Base-by-base conservation (phyloP, 2,113 vertebrate genomes). In the Mugil cephalus region DNA sequence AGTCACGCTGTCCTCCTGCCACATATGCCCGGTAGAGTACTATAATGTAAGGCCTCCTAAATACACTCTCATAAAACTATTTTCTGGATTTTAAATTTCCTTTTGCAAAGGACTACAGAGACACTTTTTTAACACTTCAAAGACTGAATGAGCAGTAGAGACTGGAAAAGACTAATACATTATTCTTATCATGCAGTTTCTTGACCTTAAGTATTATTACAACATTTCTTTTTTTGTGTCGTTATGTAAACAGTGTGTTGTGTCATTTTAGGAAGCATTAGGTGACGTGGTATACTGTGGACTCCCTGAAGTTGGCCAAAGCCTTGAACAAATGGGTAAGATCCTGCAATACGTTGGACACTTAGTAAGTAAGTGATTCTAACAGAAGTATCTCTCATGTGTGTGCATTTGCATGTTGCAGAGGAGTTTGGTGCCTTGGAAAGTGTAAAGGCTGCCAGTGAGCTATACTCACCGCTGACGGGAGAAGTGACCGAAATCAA, bases 401-500 rank as follows among this genome's bases (percentile, higher is more conserved):
- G 14, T 24, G 3, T 66, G 35, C 24, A 30, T 30, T 30, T 74
- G n/a, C 69, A 9, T 71, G 24, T 88, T 87, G 40, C 85, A 99
- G 98, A 99, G 87, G 98, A 99, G 88, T 99, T 98, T 90, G 98
- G 98, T 68, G 96, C 95, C 69, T 92, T 99, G 94, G 98, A 99
- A 93, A 99, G 98, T 7, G 98, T 99, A 74, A 99, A 99, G 91
- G 98, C 98, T 85, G 98, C 97, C 82, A 99, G 97, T 85, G 98
- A 99, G 93, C 93, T 99, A 7, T 99, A 97, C 83, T 96, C 97
- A 19, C 98, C 98, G 15, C 80, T 99, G 35, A 94, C 96, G 1
- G 98, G 98, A 83, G 95, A 97, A 91, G 96, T 99, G 79, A 98
- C 95, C 42, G 96, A 96, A 86, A 89, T 96, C 88, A 99, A 99